Conservation (phyloP, 92 coral and sea anemone species). For the Galaxea fascicularis region DNA sequence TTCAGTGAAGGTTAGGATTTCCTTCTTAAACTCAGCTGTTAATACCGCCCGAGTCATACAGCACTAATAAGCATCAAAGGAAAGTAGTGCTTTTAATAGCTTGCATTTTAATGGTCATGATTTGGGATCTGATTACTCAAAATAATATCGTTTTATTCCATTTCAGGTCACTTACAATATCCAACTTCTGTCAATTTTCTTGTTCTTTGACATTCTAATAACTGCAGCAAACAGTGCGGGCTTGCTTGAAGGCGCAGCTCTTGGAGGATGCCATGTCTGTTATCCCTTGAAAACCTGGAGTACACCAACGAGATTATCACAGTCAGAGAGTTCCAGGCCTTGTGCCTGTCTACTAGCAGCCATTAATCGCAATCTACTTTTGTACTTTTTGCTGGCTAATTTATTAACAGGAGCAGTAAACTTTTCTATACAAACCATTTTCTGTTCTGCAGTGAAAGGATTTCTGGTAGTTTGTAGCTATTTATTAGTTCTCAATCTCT, state of each 20-base stretch:
- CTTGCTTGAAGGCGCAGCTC: constrained; percentile 34
- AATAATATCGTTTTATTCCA: not conserved
- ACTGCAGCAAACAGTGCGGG: constrained; percentile 49
- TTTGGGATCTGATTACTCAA: too few relatives aligned
- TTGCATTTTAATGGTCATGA: not conserved
- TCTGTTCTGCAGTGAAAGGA: constrained; percentile 68
- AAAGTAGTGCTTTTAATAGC: too few relatives aligned
- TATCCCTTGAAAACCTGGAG: constrained; percentile 39
- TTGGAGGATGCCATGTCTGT: constrained; percentile 79
- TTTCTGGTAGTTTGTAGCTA: constrained; percentile 72
- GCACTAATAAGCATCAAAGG: not conserved
- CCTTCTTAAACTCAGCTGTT: not conserved
- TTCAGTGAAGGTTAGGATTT: too few relatives aligned
- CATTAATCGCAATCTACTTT: constrained; percentile 84
- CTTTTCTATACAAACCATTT: constrained; percentile 80
- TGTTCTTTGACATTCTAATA: constrained; percentile 76
- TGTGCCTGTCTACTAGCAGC: constrained; percentile 88
- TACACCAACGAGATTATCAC: constrained; percentile 30
- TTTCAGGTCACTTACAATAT: constrained; percentile 89
- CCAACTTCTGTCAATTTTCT: constrained; percentile 81
- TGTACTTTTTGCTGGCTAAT: constrained; percentile 86
- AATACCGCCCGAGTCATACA: not conserved
- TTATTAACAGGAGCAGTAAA: constrained; percentile 87
- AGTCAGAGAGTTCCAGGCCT: constrained; percentile 25
- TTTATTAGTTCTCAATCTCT: constrained; percentile 63